phyloP scores from a whole-genome alignment of 2,888 invertebrate species.

The Parasteatoda lunata region DNA sequence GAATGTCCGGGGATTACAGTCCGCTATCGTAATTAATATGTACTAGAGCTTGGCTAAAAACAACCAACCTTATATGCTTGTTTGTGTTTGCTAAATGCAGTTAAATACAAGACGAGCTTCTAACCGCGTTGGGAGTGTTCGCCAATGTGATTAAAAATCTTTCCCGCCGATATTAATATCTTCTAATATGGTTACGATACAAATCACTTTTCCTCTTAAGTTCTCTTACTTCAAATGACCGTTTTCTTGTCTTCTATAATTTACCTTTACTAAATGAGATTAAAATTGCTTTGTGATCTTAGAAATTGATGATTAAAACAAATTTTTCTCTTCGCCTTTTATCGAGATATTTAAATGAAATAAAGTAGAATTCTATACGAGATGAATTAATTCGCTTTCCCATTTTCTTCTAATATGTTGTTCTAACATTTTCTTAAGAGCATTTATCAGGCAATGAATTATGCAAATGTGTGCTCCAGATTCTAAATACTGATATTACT shows the following conservation, averaged over 20 bases:
- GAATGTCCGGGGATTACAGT: conserved; percentile 51
- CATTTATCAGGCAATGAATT: too few species aligned
- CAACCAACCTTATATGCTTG: conserved; percentile 44
- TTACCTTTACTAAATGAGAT: background rate
- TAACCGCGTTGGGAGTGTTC: conserved; percentile 18
- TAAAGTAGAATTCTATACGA: too few species aligned
- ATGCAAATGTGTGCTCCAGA: too few species aligned
- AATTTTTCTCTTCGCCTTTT: too few species aligned
- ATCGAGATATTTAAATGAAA: too few species aligned
- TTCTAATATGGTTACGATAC: conserved; percentile 43
- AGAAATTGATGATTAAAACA: too few species aligned
- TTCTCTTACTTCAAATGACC: conserved; percentile 10
- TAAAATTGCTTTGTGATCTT: too few species aligned
- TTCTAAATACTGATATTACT: too few species aligned
- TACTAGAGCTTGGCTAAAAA: conserved; percentile 57
- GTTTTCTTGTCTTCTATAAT: conserved; percentile 2
- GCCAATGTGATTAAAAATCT: conserved; percentile 56
- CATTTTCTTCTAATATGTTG: too few species aligned
- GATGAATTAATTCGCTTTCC: too few species aligned
- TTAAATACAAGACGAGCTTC: conserved; percentile 27
- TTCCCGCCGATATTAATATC: conserved; percentile 49
- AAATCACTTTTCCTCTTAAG: background rate
- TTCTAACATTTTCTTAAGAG: too few species aligned
- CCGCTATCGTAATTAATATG: conserved; percentile 66
- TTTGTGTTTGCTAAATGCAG: conserved; percentile 65